A percentile compares a stretch with the other conserved stretches of the same genome.
phyloP scores from a whole-genome alignment of 2,888 invertebrate species.

The Fragum fragum region DNA sequence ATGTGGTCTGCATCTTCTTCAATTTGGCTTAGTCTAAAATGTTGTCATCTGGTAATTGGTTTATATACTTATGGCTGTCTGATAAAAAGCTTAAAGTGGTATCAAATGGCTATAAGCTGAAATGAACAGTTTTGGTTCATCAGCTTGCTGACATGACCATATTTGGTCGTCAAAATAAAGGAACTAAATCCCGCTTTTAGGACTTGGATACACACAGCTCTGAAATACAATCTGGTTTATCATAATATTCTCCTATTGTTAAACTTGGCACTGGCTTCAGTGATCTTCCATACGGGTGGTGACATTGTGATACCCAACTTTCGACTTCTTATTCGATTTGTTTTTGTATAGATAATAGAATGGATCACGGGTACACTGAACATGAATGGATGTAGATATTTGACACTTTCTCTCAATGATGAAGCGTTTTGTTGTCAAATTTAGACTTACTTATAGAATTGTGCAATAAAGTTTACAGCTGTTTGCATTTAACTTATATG shows the following conservation, averaged over 20 bases:
- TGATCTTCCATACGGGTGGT: constrained; percentile 54
- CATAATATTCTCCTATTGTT: constrained; percentile 60
- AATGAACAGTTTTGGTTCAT: not conserved
- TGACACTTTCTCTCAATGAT: constrained; percentile 16
- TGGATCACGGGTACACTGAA: constrained; percentile 61
- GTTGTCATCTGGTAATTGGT: too few species aligned
- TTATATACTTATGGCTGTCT: too few species aligned
- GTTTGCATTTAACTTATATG: too few species aligned
- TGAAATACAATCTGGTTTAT: constrained; percentile 64
- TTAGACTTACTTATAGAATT: too few species aligned
- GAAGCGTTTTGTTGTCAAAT: not conserved
- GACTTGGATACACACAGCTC: constrained; percentile 13
- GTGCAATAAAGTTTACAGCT: too few species aligned
- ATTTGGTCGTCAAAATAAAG: constrained; percentile 45
- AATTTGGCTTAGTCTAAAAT: too few species aligned
- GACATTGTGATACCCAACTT: constrained; percentile 30
- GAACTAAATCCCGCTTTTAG: constrained; percentile 34
- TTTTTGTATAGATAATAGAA: constrained; percentile 23
- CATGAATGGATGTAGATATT: constrained; percentile 71
- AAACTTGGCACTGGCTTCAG: constrained; percentile 40
- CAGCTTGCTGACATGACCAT: constrained; percentile 17
- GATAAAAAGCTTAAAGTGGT: too few species aligned
- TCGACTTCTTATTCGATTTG: constrained; percentile 1
- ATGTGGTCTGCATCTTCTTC: too few species aligned
- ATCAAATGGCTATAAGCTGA: too few species aligned